A percentile compares a stretch with the other conserved stretches of the same genome.
phyloP scores from a whole-genome alignment of 2,113 vertebrate species.

The Hystrix cristata region DNA sequence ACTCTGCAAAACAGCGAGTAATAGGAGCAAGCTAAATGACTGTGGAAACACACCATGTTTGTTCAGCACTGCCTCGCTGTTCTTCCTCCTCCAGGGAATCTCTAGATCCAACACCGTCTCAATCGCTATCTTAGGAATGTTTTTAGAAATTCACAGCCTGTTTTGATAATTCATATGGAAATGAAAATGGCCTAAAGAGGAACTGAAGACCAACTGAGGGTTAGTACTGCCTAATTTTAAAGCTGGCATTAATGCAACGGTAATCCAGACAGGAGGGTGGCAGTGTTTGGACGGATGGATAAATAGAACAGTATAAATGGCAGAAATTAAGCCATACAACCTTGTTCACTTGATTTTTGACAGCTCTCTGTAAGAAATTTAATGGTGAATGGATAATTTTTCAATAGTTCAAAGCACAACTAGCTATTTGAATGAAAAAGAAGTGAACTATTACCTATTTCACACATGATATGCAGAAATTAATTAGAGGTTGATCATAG shows the following conservation, averaged over 20 bases:
- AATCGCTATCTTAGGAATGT: background rate
- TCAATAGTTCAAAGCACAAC: background rate
- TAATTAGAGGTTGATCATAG: background rate
- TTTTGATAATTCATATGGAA: background rate
- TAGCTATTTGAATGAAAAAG: background rate
- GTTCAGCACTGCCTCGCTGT: background rate
- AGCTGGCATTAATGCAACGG: background rate
- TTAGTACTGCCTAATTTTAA: background rate
- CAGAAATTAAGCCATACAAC: background rate
- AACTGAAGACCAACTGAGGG: background rate
- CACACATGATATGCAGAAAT: background rate
- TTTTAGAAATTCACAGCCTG: background rate
- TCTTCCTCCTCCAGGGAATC: background rate
- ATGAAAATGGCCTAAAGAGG: background rate
- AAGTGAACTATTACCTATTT: background rate
- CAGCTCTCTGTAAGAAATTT: background rate
- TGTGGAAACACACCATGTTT: background rate
- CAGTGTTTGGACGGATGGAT: background rate
- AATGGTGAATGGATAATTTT: background rate
- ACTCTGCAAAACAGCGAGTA: background rate
- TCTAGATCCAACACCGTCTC: background rate
- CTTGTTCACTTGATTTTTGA: slow-evolving; percentile 18
- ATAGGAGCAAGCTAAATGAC: background rate
- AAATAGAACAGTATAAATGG: background rate
- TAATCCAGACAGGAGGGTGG: background rate